phyloP scores from a whole-genome alignment of 35 echinoderm and acorn worm genomes.

The Diadema setosum region DNA sequence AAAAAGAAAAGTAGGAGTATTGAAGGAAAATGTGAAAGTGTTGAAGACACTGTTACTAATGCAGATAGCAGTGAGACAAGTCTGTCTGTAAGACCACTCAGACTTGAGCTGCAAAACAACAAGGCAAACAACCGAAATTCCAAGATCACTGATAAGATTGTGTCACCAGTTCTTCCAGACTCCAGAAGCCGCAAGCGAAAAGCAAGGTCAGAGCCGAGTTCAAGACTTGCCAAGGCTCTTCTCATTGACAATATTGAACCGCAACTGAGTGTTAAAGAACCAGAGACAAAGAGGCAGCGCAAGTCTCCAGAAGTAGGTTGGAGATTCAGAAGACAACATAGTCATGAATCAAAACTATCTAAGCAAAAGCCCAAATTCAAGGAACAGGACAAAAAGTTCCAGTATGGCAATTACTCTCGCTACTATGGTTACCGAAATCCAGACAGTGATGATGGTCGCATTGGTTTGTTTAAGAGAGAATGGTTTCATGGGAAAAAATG shows the following conservation, averaged over 20 bases:
- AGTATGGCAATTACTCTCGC: constrained; percentile 93
- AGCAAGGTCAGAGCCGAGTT: constrained; percentile 68
- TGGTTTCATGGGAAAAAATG: constrained; percentile 93
- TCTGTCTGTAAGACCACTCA: background rate
- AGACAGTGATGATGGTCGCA: constrained; percentile 63
- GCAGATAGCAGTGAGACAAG: too few relatives aligned
- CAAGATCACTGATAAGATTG: constrained; percentile 84
- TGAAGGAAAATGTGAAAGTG: constrained; percentile 27
- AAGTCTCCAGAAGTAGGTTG: constrained; percentile 41
- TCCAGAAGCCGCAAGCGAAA: constrained; percentile 62
- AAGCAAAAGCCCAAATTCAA: constrained; percentile 63
- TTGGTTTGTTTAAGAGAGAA: constrained; percentile 56
- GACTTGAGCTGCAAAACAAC: background rate
- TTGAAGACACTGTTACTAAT: constrained; percentile 18
- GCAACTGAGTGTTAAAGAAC: background rate
- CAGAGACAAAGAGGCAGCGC: constrained; percentile 4
- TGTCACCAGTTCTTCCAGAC: constrained; percentile 96
- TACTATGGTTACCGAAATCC: constrained; percentile 97
- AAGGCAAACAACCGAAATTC: background rate
- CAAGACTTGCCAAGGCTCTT: constrained; percentile 66
- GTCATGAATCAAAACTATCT: constrained; percentile 27
- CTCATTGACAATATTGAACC: constrained; percentile 36
- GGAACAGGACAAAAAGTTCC: constrained; percentile 76
- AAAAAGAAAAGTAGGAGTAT: constrained; percentile 52
- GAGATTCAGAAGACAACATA: constrained; percentile 27